Percentiles rank a stretch among this genome's conserved stretches.
Conservation (phyloP, 2,113 vertebrate genomes). For the Phalacrocorax aristotelis region DNA sequence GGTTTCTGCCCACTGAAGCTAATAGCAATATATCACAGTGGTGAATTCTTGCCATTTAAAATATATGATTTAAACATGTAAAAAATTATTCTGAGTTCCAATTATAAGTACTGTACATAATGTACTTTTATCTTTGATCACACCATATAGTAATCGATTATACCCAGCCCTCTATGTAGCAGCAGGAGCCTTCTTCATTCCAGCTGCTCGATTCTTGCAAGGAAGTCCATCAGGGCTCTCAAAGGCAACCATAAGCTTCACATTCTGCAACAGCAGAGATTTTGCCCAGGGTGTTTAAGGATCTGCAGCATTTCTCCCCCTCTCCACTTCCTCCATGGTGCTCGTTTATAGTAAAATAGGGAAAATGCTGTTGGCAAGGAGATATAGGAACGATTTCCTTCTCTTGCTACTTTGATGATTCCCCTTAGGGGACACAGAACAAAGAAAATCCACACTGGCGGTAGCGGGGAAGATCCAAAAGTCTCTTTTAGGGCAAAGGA, state of each 20-base stretch:
- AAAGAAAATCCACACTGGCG: slow-evolving; percentile 35
- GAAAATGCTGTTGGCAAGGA: slow-evolving; percentile 59
- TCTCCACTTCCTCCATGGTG: slow-evolving; percentile 14
- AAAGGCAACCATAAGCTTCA: not conserved
- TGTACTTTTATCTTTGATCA: not conserved
- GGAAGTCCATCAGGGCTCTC: not conserved
- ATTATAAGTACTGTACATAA: not conserved
- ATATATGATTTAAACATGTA: not conserved
- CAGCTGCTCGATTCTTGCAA: not conserved
- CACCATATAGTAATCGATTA: not conserved
- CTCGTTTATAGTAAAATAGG: slow-evolving; percentile 65
- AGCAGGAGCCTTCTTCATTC: not conserved
- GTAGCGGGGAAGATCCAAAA: slow-evolving; percentile 27
- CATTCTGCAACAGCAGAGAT: not conserved
- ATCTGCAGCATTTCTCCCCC: not conserved
- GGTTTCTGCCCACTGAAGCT: not conserved
- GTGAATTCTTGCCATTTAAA: not conserved
- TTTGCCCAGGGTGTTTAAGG: slow-evolving; percentile 23
- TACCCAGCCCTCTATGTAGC: not conserved
- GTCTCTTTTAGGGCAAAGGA: slow-evolving; percentile 59
- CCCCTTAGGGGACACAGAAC: slow-evolving; percentile 49
- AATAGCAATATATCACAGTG: not conserved
- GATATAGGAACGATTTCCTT: slow-evolving; percentile 55
- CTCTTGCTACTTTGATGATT: slow-evolving; percentile 56
- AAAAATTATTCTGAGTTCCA: not conserved